Evolutionary conservation across 2,888 invertebrate species (phyloP), one percentile per base, ranked within the genome.

Genomic region (Dryocosmus kuriphilus): DNA sequence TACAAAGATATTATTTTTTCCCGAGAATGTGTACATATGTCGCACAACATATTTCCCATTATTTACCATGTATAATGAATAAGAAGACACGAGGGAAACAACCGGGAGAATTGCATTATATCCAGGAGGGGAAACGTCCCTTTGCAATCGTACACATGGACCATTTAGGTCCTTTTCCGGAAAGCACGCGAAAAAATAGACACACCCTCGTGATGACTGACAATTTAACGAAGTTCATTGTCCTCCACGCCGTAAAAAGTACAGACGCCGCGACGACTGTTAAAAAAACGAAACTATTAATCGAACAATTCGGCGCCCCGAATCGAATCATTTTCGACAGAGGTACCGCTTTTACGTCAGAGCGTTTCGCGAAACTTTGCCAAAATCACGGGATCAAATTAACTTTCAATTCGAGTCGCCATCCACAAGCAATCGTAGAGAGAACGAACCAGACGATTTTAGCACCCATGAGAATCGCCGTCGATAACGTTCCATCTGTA

Each of bases 21-120:
- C 79, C 81, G 0, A 71, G 82, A 1, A 77, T 84, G 77, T 65
- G 79, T 32, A n/a, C n/a, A n/a, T n/a, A n/a, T n/a, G n/a, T n/a
- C n/a, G n/a, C n/a, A n/a, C n/a, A n/a, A n/a, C n/a, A n/a, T n/a
- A n/a, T n/a, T n/a, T n/a, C n/a, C n/a, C n/a, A n/a, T n/a, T n/a
- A n/a, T n/a, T n/a, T n/a, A n/a, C n/a, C n/a, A n/a, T n/a, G n/a
- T n/a, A n/a, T n/a, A n/a, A n/a, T n/a, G n/a, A n/a, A n/a, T n/a
- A n/a, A n/a, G n/a, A n/a, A n/a, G n/a, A n/a, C n/a, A n/a, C n/a
- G n/a, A n/a, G n/a, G n/a, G n/a, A n/a, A n/a, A n/a, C n/a, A n/a
- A n/a, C n/a, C n/a, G n/a, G n/a, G n/a, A n/a, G n/a, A n/a, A n/a
- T n/a, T n/a, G n/a, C n/a, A n/a, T n/a, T n/a, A n/a, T n/a, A n/a